Evolutionary conservation across 1,140 invertebrate genomes (phyloP), one percentile per base, ranked within the genome.

Genomic region (Holcopasites calliopsidis): DNA sequence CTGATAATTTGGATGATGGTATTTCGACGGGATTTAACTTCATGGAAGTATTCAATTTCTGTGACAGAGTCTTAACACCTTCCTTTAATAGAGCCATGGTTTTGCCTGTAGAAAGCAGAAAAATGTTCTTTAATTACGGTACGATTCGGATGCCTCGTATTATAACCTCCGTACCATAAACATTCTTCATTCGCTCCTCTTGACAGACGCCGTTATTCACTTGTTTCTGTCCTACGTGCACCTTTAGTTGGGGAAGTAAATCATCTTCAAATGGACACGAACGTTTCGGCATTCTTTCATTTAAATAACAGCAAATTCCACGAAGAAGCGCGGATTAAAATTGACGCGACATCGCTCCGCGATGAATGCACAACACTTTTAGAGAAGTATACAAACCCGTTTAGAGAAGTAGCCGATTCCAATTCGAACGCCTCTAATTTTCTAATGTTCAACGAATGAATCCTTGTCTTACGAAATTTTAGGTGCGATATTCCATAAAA

Each of bases 171-270:
- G 62, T 81, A 89, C 88, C 87, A 21, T 89, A 89, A 60, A 89
- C 81, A 69, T 61, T 62, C 33, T 82, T 83, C 87, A 89, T 87
- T 31, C 80, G 85, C 68, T 76, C 64, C 0, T 87, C 78, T 44
- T 73, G 80, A 6, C 62, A 60, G 2, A 87, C 72, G 13, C 82
- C 85, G 50, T 84, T 85, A 49, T 85, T 40, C 3, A 87, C 44
- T 61, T 89, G 81, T 68, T 80, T 89, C 44, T 85, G 50, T 2
- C 83, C 80, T 4, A 89, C 82, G 40, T 89, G 87, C 33, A 88
- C 6, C 65, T 89, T 89, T 6, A 85, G 21, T 58, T 89, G 88
- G 0, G 84, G 87, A 3, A 69, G 35, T 11, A 89, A 70, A 80
- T 88, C 54, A 7, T 79, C 80, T 0, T 88, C 87, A n/a, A 87